Percentiles rank a stretch among this genome's conserved stretches.
Conservation (phyloP, 2,888 invertebrate genomes). For the Apeira syringaria region DNA sequence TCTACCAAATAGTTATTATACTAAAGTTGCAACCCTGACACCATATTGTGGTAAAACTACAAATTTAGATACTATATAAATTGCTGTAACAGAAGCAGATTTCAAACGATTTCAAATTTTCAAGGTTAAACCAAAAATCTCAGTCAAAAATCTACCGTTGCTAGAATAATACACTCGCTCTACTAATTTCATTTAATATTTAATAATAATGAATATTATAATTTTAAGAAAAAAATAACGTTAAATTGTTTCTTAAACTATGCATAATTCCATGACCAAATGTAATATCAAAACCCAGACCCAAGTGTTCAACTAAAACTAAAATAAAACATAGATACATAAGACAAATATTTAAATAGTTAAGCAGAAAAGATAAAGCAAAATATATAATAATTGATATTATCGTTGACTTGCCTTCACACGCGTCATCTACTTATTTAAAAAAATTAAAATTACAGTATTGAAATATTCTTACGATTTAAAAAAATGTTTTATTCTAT, state of each 20-base stretch:
- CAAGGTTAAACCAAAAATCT: conserved; percentile 9
- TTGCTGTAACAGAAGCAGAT: background rate
- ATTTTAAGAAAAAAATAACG: background rate
- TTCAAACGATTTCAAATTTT: background rate
- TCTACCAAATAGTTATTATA: conserved; percentile 13
- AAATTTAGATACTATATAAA: background rate
- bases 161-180: background rate
- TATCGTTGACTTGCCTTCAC: too few species aligned
- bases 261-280: too few species aligned
- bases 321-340: too few species aligned
- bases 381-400: too few species aligned
- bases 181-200: background rate
- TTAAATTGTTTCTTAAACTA: too few species aligned
- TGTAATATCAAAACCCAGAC: background rate
- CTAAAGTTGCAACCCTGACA: conserved; percentile 18
- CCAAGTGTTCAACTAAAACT: too few species aligned
- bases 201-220: background rate
- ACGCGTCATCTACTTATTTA: too few species aligned
- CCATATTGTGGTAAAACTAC: conserved; percentile 12
- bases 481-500: too few species aligned
- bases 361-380: too few species aligned
- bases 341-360: too few species aligned
- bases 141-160: conserved; percentile 11
- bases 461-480: too few species aligned
- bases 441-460: too few species aligned